Conservation (phyloP, 2,888 invertebrate species). For the Flexamia atlantica region DNA sequence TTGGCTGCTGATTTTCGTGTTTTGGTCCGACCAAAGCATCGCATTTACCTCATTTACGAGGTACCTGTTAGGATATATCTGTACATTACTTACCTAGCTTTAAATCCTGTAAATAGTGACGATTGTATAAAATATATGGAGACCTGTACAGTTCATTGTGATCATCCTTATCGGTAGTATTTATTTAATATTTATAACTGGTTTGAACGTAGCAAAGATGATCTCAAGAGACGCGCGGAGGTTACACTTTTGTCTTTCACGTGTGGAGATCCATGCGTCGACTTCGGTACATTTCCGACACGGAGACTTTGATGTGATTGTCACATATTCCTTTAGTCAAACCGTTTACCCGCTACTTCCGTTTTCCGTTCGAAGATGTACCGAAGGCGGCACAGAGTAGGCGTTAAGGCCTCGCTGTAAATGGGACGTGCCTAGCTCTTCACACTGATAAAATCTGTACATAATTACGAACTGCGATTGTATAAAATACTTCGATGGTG, state of each 20-base stretch:
- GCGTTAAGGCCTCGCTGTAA: conserved; percentile 24
- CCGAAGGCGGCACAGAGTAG: not conserved
- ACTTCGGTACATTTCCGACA: not conserved
- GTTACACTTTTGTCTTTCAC: conserved; percentile 61
- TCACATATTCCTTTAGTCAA: not conserved
- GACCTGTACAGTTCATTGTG: conserved; percentile 55
- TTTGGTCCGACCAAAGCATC: conserved; percentile 45
- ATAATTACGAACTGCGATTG: conserved; percentile 53
- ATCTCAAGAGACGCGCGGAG: conserved; percentile 55
- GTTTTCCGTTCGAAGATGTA: conserved; percentile 14
- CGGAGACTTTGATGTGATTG: not conserved
- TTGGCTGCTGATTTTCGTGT: conserved; percentile 29
- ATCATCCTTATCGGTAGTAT: conserved; percentile 58
- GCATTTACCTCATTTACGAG: conserved; percentile 41
- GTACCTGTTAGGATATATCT: conserved; percentile 60
- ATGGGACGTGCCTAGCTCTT: conserved; percentile 60
- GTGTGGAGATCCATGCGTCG: conserved; percentile 49
- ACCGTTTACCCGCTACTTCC: not conserved
- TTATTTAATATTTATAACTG: conserved; percentile 59
- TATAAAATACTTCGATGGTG: conserved; percentile 40
- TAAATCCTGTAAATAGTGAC: conserved; percentile 50
- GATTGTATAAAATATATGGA: conserved; percentile 44
- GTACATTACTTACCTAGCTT: conserved; percentile 43
- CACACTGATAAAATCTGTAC: conserved; percentile 50
- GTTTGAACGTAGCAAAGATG: conserved; percentile 55